phyloP scores from a whole-genome alignment of 2,888 invertebrate species.

The Keiferia lycopersicella region DNA sequence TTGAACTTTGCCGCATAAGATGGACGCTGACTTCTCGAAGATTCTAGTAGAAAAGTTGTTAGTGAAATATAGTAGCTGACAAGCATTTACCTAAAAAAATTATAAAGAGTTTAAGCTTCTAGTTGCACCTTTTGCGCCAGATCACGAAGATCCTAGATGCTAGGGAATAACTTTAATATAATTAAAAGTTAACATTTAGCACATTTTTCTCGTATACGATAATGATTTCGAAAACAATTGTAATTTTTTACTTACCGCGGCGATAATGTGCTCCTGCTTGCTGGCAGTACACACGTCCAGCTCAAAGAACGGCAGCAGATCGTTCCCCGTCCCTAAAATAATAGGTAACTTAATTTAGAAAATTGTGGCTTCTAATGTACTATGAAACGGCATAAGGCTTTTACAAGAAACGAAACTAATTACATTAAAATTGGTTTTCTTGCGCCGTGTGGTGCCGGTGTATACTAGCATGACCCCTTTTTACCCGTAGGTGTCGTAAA shows the following conservation, averaged over 20 bases:
- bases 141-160: constrained; percentile 88
- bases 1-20: constrained; percentile 83
- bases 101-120: constrained; percentile 85
- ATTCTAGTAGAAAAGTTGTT: constrained; percentile 83
- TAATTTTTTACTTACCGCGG: constrained; percentile 86
- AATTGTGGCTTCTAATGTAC: too few species aligned
- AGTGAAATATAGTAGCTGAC: background rate
- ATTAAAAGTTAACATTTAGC: too few species aligned
- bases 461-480: too few species aligned
- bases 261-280: constrained; percentile 93
- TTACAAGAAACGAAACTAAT: too few species aligned
- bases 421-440: too few species aligned
- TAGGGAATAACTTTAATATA: constrained; percentile 58
- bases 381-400: too few species aligned
- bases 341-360: too few species aligned
- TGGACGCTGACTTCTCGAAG: constrained; percentile 92
- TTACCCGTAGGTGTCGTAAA: too few species aligned
- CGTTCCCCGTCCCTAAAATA: constrained; percentile 57
- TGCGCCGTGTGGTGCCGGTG: too few species aligned
- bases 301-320: constrained; percentile 89
- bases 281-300: constrained; percentile 93
- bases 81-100: too few species aligned
- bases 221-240: too few species aligned
- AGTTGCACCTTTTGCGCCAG: constrained; percentile 80
- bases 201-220: too few species aligned